Evolutionary conservation across 2,888 invertebrate species (phyloP), one percentile per base, ranked within the genome.

Genomic region (Pilophorus perplexus): DNA sequence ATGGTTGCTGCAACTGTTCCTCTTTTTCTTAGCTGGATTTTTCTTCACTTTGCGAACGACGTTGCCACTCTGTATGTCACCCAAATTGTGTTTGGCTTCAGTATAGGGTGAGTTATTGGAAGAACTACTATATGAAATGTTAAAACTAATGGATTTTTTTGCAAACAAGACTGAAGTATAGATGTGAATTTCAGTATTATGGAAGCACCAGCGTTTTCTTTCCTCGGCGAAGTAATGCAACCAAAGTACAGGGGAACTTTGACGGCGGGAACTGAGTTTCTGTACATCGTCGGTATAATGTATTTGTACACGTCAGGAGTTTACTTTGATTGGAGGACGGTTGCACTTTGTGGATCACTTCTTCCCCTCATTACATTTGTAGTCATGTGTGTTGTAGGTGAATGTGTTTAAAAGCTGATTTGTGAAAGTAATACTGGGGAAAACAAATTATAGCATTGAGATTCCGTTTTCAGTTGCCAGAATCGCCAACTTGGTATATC

Each of bases 161-260:
- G n/a, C n/a, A n/a, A n/a, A n/a, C n/a, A n/a, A n/a, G n/a, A n/a
- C n/a, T n/a, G n/a, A n/a, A n/a, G n/a, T n/a, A n/a, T n/a, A n/a
- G n/a, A n/a, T n/a, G n/a, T n/a, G n/a, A n/a, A n/a, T n/a, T n/a
- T n/a, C 3, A 28, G 84, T 0, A 78, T 83, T 14, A 82, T 83
- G 83, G 83, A 83, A 72, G 83, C 82, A 0, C 83, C 83, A 0
- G 80, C 81, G 1, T 75, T 83, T 12, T 82, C 83, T 0, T 84
- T 84, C 68, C 79, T 83, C 23, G 83, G 83, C 2, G 83, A 83
- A 78, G 78, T 83, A 12, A 12, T 52, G 28, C 20, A 65, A 27
- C 64, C 64, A 3, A 22, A 33, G 14, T 54, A 27, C 20, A 38
- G 64, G 5, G 64, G 64, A n/a, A 65, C 64, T 25, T 40, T 65